Evolutionary conservation across 2,113 vertebrate genomes (phyloP).

Genomic region (Entomyzon cyanotis): DNA sequence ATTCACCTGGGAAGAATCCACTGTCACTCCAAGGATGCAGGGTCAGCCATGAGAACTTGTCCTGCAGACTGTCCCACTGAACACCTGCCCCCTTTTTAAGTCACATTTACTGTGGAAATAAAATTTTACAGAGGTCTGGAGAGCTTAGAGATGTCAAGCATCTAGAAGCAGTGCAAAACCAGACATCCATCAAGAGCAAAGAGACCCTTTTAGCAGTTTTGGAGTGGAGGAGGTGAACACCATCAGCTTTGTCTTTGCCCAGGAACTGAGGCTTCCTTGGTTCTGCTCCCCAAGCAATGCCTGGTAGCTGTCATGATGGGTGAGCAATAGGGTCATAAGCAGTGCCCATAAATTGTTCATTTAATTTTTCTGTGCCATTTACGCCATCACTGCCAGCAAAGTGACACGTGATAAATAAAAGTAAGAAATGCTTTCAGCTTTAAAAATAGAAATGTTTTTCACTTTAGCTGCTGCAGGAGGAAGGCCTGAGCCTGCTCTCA

Average conservation of each 20-base stretch:
- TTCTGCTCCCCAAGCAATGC: not conserved
- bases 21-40: not conserved
- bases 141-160: not conserved
- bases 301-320: not conserved
- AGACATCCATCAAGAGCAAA: not conserved
- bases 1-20: not conserved
- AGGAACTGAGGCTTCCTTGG: not conserved
- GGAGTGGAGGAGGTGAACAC: not conserved
- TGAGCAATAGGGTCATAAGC: not conserved
- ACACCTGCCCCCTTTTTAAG: not conserved
- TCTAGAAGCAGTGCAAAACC: not conserved
- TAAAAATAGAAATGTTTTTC: constrained; percentile 44
- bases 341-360: not conserved
- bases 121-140: not conserved
- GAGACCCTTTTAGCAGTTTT: not conserved
- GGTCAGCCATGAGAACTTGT: not conserved
- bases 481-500: constrained; percentile 1
- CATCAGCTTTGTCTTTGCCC: not conserved
- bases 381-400: not conserved
- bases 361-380: constrained; percentile 5
- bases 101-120: not conserved
- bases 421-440: constrained; percentile 23
- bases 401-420: constrained; percentile 9
- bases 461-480: not conserved
- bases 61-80: not conserved